Conservation (phyloP, 2,113 vertebrate species). For the Siniperca chuatsi region DNA sequence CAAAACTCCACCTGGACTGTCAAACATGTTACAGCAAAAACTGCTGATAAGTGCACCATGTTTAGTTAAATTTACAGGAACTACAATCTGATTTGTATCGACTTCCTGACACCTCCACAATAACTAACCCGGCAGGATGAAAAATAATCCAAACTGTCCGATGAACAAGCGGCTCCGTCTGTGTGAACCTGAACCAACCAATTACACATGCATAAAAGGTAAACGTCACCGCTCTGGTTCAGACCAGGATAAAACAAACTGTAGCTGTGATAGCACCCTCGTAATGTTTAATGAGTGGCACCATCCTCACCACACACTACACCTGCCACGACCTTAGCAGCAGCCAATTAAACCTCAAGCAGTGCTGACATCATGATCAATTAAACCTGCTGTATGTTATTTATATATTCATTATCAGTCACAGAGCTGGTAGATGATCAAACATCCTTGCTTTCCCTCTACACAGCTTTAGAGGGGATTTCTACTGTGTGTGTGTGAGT, state of each 20-base stretch:
- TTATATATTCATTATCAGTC: constrained; percentile 49
- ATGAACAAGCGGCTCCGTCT: constrained; percentile 7
- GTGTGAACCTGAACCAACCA: neutral
- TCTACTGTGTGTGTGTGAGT: constrained; percentile 32
- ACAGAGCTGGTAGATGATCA: constrained; percentile 58
- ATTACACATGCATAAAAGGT: constrained; percentile 3
- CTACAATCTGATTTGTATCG: constrained; percentile 32
- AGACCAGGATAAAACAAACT: constrained; percentile 17
- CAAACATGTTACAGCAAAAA: neutral
- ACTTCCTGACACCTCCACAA: constrained; percentile 26
- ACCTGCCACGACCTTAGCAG: constrained; percentile 27
- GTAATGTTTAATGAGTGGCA: constrained; percentile 51
- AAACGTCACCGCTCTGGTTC: neutral
- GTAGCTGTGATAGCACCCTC: neutral
- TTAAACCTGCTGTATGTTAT: constrained; percentile 45
- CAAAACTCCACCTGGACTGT: neutral
- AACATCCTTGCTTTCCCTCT: constrained; percentile 55
- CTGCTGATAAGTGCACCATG: constrained; percentile 17
- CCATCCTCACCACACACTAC: neutral
- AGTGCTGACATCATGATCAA: constrained; percentile 34
- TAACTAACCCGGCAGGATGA: constrained; percentile 15
- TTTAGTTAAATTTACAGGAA: constrained; percentile 20
- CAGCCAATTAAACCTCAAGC: constrained; percentile 60
- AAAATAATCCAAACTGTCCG: constrained; percentile 2
- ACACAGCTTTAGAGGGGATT: constrained; percentile 59